These are phyloP conservation scores for Molossus alvarezi DNA, from an alignment of 2,797 vertebrate species.

Conservation along the genomic window DNA sequence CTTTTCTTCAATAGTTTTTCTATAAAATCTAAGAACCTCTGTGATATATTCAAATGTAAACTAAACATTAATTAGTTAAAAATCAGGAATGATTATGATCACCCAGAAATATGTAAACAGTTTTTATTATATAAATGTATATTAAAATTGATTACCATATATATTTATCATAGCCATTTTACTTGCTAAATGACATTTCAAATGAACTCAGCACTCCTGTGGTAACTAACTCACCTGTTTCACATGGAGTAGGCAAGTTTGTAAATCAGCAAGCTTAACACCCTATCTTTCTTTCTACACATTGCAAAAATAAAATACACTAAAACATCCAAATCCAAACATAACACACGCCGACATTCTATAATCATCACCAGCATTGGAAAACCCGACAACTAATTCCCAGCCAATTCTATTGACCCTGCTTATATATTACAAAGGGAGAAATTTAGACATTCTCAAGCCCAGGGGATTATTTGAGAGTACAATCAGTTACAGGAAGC, in stretches of 20 bases:
- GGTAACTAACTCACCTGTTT: background rate
- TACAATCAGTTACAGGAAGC: background rate
- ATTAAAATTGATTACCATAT: background rate
- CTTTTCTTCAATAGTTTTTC: background rate
- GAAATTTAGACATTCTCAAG: conserved; percentile 41
- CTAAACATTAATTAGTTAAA: conserved; percentile 18
- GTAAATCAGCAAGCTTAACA: background rate
- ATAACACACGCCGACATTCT: background rate
- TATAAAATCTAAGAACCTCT: conserved; percentile 31
- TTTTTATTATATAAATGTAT: conserved; percentile 2
- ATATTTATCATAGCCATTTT: background rate
- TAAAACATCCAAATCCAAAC: background rate
- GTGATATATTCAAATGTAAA: background rate
- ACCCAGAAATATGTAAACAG: background rate
- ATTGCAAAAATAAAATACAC: background rate
- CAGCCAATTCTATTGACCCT: background rate
- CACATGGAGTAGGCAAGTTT: background rate
- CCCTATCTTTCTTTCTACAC: background rate
- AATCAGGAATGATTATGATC: background rate
- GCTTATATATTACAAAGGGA: background rate
- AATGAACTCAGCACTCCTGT: background rate
- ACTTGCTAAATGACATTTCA: background rate
- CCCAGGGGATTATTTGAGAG: background rate
- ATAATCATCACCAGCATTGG: background rate
- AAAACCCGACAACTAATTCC: background rate